Evolutionary conservation across 2,888 invertebrate species (phyloP).

Genomic region (Anorthoa munda): DNA sequence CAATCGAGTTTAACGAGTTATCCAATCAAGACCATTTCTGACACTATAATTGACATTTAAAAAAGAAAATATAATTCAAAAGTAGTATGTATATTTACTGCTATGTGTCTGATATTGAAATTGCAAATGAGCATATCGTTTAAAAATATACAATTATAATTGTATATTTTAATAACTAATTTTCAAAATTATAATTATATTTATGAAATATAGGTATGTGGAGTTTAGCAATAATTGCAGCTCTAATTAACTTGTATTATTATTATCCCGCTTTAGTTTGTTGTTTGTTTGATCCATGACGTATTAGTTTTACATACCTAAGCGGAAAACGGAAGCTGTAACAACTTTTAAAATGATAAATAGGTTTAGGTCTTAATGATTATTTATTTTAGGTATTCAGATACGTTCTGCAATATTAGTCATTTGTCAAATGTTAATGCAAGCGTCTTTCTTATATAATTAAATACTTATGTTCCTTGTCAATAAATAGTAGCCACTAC

Average conservation of each 20-base stretch:
- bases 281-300: background rate
- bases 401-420: background rate
- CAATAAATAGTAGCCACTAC: background rate
- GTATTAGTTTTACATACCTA: background rate
- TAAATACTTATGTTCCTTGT: background rate
- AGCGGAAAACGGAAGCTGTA: background rate
- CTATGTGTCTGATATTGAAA: background rate
- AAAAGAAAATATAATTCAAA: constrained; percentile 41
- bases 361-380: background rate
- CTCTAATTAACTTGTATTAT: background rate
- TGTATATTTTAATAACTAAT: no score
- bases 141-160: constrained; percentile 3
- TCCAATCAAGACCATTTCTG: constrained; percentile 40
- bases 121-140: constrained; percentile 9
- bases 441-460: background rate
- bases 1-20: constrained; percentile 48
- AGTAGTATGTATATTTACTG: constrained; percentile 21
- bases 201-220: no score
- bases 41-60: constrained; percentile 45
- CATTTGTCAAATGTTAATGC: no score
- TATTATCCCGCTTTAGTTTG: no score
- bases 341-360: background rate
- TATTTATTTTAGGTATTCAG: background rate
- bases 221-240: background rate
- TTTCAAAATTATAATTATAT: no score